Evolutionary conservation across 1,140 invertebrate genomes (phyloP).

Genomic region (Zeugodacus cucurbitae): DNA sequence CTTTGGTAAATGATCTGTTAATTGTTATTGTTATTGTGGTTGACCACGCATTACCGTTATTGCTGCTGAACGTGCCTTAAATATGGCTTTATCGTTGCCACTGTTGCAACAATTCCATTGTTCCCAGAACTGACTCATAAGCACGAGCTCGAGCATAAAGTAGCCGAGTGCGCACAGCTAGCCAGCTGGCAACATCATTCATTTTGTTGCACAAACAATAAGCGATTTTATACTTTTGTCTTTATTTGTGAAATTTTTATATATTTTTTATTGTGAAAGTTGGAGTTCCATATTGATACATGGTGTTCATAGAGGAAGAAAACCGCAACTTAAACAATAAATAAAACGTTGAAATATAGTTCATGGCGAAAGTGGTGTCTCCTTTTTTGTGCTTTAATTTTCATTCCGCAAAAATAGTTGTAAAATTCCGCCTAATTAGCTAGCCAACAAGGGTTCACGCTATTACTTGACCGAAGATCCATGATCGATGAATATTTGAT

Average conservation of each 20-base stretch:
- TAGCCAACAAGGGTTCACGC: too few relatives aligned
- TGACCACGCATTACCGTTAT: constrained; percentile 18
- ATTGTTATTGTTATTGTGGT: neutral
- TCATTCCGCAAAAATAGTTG: too few relatives aligned
- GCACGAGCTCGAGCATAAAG: neutral
- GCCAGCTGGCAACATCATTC: neutral
- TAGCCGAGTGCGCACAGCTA: neutral
- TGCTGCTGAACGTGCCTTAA: neutral
- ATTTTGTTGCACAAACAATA: neutral
- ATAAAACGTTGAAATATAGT: too few relatives aligned
- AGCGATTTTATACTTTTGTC: neutral
- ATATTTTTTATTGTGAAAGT: neutral
- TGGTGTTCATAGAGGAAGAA: too few relatives aligned
- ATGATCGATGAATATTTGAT: too few relatives aligned
- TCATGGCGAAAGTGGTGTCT: too few relatives aligned
- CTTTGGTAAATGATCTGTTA: neutral
- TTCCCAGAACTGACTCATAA: neutral
- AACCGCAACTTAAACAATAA: too few relatives aligned
- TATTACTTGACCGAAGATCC: too few relatives aligned
- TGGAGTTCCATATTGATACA: too few relatives aligned
- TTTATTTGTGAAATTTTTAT: neutral
- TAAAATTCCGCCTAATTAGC: too few relatives aligned
- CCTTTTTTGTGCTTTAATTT: too few relatives aligned
- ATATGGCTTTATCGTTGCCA: neutral
- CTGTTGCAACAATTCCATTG: neutral